These are phyloP conservation scores for Oryzias dopingdopingensis DNA, from an alignment of 2,797 vertebrate genomes.

Conservation along the genomic window DNA sequence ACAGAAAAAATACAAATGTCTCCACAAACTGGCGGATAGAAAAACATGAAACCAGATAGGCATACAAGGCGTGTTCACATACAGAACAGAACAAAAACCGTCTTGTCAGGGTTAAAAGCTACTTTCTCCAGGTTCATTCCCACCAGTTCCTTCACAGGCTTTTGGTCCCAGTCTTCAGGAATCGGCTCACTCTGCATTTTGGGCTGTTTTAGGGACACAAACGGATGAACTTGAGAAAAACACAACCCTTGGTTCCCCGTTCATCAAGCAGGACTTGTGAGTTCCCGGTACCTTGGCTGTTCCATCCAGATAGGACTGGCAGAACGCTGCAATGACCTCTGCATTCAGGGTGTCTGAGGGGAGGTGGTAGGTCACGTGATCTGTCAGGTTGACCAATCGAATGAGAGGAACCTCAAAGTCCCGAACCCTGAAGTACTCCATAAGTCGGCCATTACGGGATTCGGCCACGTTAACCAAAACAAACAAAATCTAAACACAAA, in stretches of 20 bases:
- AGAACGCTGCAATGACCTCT: constrained; percentile 78
- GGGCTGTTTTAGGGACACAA: constrained; percentile 61
- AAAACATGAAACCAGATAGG: background rate
- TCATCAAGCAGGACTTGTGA: background rate
- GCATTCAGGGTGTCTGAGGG: constrained; percentile 79
- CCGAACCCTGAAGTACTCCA: constrained; percentile 86
- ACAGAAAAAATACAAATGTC: background rate
- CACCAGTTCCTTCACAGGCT: constrained; percentile 86
- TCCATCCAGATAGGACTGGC: constrained; percentile 79
- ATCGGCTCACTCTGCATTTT: constrained; percentile 84
- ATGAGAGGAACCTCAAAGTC: constrained; percentile 79
- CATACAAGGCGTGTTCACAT: constrained; percentile 59
- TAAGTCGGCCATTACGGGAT: constrained; percentile 80
- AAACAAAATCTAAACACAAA: constrained; percentile 80
- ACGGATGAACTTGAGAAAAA: background rate
- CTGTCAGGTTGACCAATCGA: constrained; percentile 86
- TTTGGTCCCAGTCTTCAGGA: constrained; percentile 84
- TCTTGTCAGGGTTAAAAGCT: constrained; percentile 82
- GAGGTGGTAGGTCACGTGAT: constrained; percentile 84
- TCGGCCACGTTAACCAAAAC: constrained; percentile 84
- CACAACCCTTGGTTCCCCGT: background rate
- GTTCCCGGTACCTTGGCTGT: constrained; percentile 81
- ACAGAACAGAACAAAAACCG: constrained; percentile 91
- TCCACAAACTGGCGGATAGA: background rate
- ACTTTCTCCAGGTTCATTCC: constrained; percentile 87